These are phyloP conservation scores for Drosophila burlai DNA, from an alignment of 1,140 invertebrate species.

Conservation along the genomic window DNA sequence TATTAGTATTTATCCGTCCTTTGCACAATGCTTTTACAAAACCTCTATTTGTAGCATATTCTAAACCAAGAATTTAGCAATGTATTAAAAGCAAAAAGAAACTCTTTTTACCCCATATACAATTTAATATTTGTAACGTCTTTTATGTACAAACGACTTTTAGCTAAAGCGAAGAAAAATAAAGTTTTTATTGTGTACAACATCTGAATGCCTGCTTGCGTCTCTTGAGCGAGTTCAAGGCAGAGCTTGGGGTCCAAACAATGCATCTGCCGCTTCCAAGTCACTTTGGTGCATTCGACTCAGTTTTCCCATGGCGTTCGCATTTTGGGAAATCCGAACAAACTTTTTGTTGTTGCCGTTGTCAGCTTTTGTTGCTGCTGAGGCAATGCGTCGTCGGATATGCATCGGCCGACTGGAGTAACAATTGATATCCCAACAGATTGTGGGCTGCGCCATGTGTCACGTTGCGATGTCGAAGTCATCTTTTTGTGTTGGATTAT, in stretches of 20 bases:
- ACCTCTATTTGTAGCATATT: slow-evolving; percentile 34
- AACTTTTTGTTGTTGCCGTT: slow-evolving; percentile 20
- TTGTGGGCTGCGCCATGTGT: slow-evolving; percentile 42
- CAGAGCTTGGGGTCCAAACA: slow-evolving; percentile 25
- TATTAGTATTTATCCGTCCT: slow-evolving; percentile 28
- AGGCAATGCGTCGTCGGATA: slow-evolving; percentile 43
- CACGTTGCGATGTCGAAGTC: slow-evolving; percentile 34
- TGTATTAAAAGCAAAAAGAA: slow-evolving; percentile 22
- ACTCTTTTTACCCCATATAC: slow-evolving; percentile 51
- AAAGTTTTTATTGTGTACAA: slow-evolving; percentile 79
- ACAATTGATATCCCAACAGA: slow-evolving; percentile 47
- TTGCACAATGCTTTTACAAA: slow-evolving; percentile 33
- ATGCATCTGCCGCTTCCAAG: slow-evolving; percentile 27
- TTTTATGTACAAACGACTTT: slow-evolving; percentile 77
- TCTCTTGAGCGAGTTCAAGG: slow-evolving; percentile 48
- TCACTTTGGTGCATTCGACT: slow-evolving; percentile 30
- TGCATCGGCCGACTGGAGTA: slow-evolving; percentile 37
- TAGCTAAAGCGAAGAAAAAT: slow-evolving; percentile 73
- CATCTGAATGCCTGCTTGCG: slow-evolving; percentile 20
- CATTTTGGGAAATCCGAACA: slow-evolving; percentile 40
- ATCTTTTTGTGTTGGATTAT: slow-evolving; percentile 26
- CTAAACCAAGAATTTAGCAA: slow-evolving; percentile 30
- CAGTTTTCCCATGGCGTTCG: slow-evolving; percentile 47
- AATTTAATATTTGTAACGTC: slow-evolving; percentile 56
- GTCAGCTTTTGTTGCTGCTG: slow-evolving; percentile 27